These are phyloP conservation scores for Dioctria linearis DNA, from an alignment of 2,888 invertebrate species.

Conservation along the genomic window DNA sequence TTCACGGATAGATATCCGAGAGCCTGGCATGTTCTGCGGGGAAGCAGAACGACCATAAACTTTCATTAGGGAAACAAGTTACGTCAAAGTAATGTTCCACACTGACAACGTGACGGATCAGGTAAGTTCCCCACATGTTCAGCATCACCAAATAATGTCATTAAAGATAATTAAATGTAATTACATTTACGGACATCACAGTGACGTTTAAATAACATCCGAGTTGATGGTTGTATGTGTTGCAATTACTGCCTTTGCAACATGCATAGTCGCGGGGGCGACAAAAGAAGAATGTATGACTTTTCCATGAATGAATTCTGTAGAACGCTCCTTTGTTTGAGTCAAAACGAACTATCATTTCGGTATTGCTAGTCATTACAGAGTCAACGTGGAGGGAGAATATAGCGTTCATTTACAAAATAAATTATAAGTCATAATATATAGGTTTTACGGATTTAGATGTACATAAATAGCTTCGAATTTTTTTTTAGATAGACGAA, in stretches of 20 bases:
- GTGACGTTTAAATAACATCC: constrained; percentile 33
- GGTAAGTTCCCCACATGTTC: constrained; percentile 63
- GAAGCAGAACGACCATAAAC: constrained; percentile 95
- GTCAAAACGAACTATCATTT: too few species aligned
- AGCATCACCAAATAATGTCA: constrained; percentile 15
- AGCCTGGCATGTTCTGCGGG: constrained; percentile 92
- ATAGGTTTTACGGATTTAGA: too few species aligned
- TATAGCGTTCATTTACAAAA: too few species aligned
- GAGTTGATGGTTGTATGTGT: neutral
- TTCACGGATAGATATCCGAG: constrained; percentile 87
- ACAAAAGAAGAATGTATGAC: constrained; percentile 31
- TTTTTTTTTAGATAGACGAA: too few species aligned
- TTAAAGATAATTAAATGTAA: constrained; percentile 48
- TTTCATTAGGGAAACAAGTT: constrained; percentile 94
- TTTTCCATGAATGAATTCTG: neutral
- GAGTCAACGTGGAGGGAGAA: too few species aligned
- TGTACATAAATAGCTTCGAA: too few species aligned
- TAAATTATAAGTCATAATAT: too few species aligned
- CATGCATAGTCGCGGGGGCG: constrained; percentile 4
- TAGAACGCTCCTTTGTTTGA: too few species aligned
- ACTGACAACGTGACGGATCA: constrained; percentile 95
- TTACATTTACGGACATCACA: constrained; percentile 39
- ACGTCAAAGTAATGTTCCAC: constrained; percentile 92
- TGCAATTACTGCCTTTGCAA: neutral
- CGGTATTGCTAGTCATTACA: too few species aligned